A percentile compares a stretch with the other conserved stretches of the same genome.
phyloP scores from a whole-genome alignment of 2,797 vertebrate species.

The Cynodonichthys magdalenae region DNA sequence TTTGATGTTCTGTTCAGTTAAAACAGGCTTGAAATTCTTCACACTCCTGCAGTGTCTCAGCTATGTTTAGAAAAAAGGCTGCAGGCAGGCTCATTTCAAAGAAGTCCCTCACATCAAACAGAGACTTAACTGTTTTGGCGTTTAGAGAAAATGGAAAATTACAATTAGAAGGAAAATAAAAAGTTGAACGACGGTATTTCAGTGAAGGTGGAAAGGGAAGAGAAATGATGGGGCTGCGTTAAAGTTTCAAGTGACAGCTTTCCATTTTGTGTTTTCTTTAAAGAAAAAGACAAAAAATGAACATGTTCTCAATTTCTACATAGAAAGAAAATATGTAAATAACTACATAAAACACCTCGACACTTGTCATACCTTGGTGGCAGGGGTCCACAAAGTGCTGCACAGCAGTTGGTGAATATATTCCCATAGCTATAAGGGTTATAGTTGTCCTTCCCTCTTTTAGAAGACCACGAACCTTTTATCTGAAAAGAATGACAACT shows the following conservation, averaged over 20 bases:
- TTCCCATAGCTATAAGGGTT: slow-evolving; percentile 98
- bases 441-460: slow-evolving; percentile 98
- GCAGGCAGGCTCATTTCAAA: slow-evolving; percentile 52
- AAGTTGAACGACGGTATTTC: slow-evolving; percentile 10
- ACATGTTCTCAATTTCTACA: background rate
- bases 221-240: background rate
- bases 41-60: slow-evolving; percentile 33
- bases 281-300: background rate
- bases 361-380: slow-evolving; percentile 87
- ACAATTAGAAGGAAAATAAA: background rate
- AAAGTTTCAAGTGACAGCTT: background rate
- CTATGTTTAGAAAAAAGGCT: slow-evolving; percentile 52
- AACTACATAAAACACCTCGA: slow-evolving; percentile 14
- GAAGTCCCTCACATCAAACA: slow-evolving; percentile 54
- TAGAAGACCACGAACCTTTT: slow-evolving; percentile 98
- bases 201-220: slow-evolving; percentile 4
- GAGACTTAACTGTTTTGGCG: slow-evolving; percentile 37
- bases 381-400: slow-evolving; percentile 93
- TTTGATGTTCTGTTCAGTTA: slow-evolving; percentile 63
- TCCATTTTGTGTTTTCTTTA: background rate
- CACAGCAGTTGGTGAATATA: slow-evolving; percentile 96
- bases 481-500: slow-evolving; percentile 83
- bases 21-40: slow-evolving; percentile 59
- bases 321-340: slow-evolving; percentile 1
- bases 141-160: slow-evolving; percentile 36